Evolutionary conservation across 2,888 invertebrate species (phyloP), one percentile per base, ranked within the genome.

Genomic region (Chironomus riparius): DNA sequence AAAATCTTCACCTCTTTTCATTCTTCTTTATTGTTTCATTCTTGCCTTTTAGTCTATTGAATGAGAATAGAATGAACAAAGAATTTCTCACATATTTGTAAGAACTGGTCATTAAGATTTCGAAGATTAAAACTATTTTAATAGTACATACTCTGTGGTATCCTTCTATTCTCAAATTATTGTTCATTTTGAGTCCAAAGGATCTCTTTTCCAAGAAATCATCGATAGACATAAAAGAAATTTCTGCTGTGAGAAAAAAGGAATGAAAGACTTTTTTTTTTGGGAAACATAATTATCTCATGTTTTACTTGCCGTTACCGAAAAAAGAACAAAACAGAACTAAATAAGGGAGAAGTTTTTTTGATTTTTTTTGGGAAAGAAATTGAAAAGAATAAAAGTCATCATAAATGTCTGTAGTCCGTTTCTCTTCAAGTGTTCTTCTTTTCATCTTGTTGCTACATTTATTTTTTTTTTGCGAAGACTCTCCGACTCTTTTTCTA

Each of bases 331-430:
- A 65, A 65, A 65, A 65, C 56, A 56, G n/a, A 18, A 56, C 18
- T 65, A 48, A 70, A 71, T 48, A 24, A 38, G 38, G 38, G 38
- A 38, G 38, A 38, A 38, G 38, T 10, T 38, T 38, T 38, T 38
- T 38, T 38, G 38, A 38, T 38, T 38, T 38, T 38, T 38, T 38
- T 56, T 48, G n/a, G 50, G 68, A 68, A 50, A 24, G 56, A 71
- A 28, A 70, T 38, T 38, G 38, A 69, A 28, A 70, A 71, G 50
- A 48, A 65, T 65, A 56, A 71, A 71, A 24, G 48, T 71, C 71
- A 71, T 71, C 71, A 71, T 71, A 71, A 71, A 50, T 22, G 71
- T 71, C 71, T 71, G 70, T 56, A 12, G 71, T 71, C 65, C 65
- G 24, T 65, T 65, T 65, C 18, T 56, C 56, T 56, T 56, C 56